These are phyloP conservation scores for Samia ricini DNA, from an alignment of 1,140 invertebrate genomes.

Conservation along the genomic window DNA sequence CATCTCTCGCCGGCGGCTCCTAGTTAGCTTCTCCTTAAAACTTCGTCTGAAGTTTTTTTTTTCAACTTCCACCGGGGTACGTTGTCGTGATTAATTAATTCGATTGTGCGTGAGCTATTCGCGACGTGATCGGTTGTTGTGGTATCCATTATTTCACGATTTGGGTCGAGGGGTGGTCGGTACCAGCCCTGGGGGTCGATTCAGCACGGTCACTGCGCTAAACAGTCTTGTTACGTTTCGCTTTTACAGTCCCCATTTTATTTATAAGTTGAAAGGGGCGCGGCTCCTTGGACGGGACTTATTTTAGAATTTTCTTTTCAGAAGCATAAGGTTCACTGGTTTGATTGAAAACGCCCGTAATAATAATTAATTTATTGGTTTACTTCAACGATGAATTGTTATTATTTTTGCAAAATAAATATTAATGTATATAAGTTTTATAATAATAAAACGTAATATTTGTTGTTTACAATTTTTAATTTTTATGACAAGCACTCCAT, in stretches of 20 bases:
- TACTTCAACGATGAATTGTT: no score
- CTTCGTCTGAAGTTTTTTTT: conserved; percentile 73
- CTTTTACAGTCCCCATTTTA: conserved; percentile 45
- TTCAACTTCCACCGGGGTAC: conserved; percentile 61
- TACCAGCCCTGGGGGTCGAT: conserved; percentile 43
- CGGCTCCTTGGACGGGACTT: conserved; percentile 29
- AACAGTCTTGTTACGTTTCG: conserved; percentile 55
- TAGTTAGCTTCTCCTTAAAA: conserved; percentile 76
- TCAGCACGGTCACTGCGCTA: conserved; percentile 59
- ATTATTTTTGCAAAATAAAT: no score
- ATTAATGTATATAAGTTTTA: no score
- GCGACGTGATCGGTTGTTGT: conserved; percentile 45
- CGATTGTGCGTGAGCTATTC: conserved; percentile 66
- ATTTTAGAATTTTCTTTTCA: not conserved
- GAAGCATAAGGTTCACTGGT: not conserved
- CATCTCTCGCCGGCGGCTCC: conserved; percentile 64
- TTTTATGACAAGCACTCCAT: no score
- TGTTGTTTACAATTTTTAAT: no score
- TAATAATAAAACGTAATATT: no score
- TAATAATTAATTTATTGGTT: not conserved
- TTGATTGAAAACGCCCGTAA: not conserved
- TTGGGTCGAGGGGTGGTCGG: conserved; percentile 49
- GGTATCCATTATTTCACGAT: conserved; percentile 63
- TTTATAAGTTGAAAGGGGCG: conserved; percentile 36
- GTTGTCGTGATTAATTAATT: conserved; percentile 75